Conservation (phyloP, 1,140 invertebrate species). For the Cherax destructor region DNA sequence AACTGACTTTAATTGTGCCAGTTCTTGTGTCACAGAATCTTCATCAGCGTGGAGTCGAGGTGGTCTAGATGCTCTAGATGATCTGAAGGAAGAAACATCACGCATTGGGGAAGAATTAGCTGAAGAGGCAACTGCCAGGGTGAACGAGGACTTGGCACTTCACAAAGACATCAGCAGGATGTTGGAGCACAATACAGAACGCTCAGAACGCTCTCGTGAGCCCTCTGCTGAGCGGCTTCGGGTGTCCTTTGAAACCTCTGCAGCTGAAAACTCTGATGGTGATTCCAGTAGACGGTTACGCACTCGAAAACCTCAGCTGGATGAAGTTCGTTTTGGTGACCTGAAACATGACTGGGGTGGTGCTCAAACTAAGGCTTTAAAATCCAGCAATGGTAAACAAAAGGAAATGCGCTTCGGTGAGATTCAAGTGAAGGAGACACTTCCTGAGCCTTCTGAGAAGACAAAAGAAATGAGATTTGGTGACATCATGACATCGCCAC, state of each 20-base stretch:
- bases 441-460: not conserved
- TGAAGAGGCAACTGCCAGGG: slow-evolving; percentile 61
- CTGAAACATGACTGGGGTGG: slow-evolving; percentile 71
- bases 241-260: slow-evolving; percentile 58
- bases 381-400: slow-evolving; percentile 48
- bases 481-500: not conserved
- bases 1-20: slow-evolving; percentile 64
- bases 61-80: slow-evolving; percentile 70
- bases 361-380: slow-evolving; percentile 54
- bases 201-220: not conserved
- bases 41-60: slow-evolving; percentile 72
- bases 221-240: slow-evolving; percentile 55
- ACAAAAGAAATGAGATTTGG: slow-evolving; percentile 29
- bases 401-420: slow-evolving; percentile 70
- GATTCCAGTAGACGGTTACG: slow-evolving; percentile 33
- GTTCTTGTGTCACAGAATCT: slow-evolving; percentile 68
- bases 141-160: slow-evolving; percentile 54
- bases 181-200: slow-evolving; percentile 55
- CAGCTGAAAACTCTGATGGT: slow-evolving; percentile 35
- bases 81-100: slow-evolving; percentile 62
- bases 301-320: slow-evolving; percentile 46
- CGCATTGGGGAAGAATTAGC: slow-evolving; percentile 68
- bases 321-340: slow-evolving; percentile 71
- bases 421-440: slow-evolving; percentile 56
- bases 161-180: slow-evolving; percentile 51